Evolutionary conservation across 2,113 vertebrate genomes (phyloP).

Genomic region (Centropristis striata): DNA sequence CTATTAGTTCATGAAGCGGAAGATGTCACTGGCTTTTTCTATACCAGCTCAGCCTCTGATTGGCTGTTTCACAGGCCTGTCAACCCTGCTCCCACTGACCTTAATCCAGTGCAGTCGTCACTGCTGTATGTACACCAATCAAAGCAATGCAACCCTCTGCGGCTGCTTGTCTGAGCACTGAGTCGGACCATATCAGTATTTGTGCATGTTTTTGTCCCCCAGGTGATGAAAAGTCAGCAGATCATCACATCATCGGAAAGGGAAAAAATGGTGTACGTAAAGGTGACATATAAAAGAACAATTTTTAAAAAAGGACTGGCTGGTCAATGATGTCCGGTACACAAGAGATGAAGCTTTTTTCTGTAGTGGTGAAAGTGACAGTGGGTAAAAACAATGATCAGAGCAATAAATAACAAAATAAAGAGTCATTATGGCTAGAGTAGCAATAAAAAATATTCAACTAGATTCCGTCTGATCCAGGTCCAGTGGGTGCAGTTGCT

Average conservation of each 20-base stretch:
- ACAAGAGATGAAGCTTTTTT: constrained; percentile 48
- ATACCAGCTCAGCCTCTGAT: constrained; percentile 50
- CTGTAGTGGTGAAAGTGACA: constrained; percentile 64
- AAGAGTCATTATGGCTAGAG: constrained; percentile 83
- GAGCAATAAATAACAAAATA: constrained; percentile 80
- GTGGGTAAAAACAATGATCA: constrained; percentile 70
- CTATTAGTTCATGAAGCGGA: constrained; percentile 2
- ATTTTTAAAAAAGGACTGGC: constrained; percentile 40
- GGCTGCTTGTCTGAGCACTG: constrained; percentile 26
- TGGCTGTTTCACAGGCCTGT: constrained; percentile 56
- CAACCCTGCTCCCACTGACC: constrained; percentile 65
- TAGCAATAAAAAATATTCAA: constrained; percentile 82
- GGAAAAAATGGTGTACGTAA: constrained; percentile 8
- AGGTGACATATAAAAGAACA: constrained; percentile 52
- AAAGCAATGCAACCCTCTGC: constrained; percentile 51
- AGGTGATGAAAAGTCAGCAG: constrained; percentile 62
- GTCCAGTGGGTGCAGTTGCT: constrained; percentile 74
- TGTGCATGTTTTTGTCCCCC: constrained; percentile 61
- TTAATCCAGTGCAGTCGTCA: constrained; percentile 64
- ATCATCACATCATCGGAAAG: constrained; percentile 32
- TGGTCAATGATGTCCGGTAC: constrained; percentile 41
- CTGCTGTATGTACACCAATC: constrained; percentile 53
- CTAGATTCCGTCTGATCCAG: constrained; percentile 77
- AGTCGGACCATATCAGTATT: constrained; percentile 33
- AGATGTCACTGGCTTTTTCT: constrained; percentile 15